Evolutionary conservation across 2,113 vertebrate species (phyloP), one percentile per base, ranked within the genome.

Genomic region (Sclerurus mexicanus): DNA sequence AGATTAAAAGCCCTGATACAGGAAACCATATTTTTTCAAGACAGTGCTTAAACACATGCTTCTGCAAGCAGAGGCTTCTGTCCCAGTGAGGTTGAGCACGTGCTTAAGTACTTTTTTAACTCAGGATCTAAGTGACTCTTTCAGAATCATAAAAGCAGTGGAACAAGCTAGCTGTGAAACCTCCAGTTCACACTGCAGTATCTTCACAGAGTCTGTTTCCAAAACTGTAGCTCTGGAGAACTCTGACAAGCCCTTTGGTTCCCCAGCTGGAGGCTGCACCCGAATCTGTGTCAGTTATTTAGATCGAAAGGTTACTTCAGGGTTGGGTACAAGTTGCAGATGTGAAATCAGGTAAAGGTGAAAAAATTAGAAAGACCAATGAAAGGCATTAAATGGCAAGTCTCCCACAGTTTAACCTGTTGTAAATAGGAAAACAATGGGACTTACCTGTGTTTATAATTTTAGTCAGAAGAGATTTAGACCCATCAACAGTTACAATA

Each of bases 1-100:
- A 96, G 95, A 95, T 96, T 96, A 96, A 97, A 97, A 97, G 95
- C 88, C 44, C 76, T 95, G 90, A 77, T 92, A 95, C 93, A 95
- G 96, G 93, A 96, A 96, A 92, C 88, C 47, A 68, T 94, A 94
- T 94, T 95, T 96, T 95, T 96, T 96, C 85, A 81, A 95, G 90
- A 68, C 88, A 86, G 87, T 91, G 76, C 92, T 84, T 81, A 72
- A 85, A 95, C 90, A 86, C 79, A 89, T 94, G 92, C 92, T 90
- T 84, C 79, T 94, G 94, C 69, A 81, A 93, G 85, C 73, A 82
- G 64, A 89, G 69, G 76, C 88, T 95, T 93, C 89, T 93, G 91
- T 62, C 69, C 87, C 89, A 79, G 53, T 30, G 62, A 95, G 82
- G 66, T 2, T 33, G 62, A 94, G 81, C 74, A 58, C 0, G 0